A percentile compares a stretch with the other conserved stretches of the same genome.
Conservation (phyloP, 2,113 vertebrate species). For the Mesoclemmys tuberculata region DNA sequence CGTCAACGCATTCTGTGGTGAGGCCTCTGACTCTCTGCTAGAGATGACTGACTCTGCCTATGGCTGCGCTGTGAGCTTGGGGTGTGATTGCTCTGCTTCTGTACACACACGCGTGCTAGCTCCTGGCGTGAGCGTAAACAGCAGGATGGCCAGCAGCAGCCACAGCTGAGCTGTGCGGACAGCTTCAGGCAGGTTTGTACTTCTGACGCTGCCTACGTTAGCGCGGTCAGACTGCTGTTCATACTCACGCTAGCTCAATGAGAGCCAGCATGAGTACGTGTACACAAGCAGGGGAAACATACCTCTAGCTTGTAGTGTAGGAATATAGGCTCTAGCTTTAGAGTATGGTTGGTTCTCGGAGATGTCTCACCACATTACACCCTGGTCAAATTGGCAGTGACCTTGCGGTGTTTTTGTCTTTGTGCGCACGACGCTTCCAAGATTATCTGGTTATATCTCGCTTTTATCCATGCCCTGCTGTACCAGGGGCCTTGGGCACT, state of each 20-base stretch:
- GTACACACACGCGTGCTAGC: neutral
- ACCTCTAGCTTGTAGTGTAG: neutral
- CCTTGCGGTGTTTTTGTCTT: neutral
- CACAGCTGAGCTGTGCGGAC: no score
- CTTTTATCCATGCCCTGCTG: no score
- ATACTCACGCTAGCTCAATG: no score
- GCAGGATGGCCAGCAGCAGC: neutral
- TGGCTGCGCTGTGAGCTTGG: neutral
- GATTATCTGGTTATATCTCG: neutral
- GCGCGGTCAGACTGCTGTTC: no score
- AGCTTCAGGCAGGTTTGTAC: neutral
- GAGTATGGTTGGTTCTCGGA: neutral
- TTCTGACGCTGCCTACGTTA: neutral
- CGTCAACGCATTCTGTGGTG: neutral
- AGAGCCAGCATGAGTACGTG: neutral
- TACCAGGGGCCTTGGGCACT: neutral
- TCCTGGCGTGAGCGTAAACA: neutral
- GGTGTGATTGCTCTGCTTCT: neutral
- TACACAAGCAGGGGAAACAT: neutral
- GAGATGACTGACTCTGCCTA: no score
- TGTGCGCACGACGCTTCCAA: neutral
- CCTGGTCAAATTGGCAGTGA: no score
- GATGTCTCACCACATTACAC: no score
- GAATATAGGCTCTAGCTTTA: neutral
- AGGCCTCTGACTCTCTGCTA: no score